Percentiles rank a stretch among this genome's conserved stretches.
Conservation (phyloP, 2,113 vertebrate genomes). For the Callopanchax toddi region DNA sequence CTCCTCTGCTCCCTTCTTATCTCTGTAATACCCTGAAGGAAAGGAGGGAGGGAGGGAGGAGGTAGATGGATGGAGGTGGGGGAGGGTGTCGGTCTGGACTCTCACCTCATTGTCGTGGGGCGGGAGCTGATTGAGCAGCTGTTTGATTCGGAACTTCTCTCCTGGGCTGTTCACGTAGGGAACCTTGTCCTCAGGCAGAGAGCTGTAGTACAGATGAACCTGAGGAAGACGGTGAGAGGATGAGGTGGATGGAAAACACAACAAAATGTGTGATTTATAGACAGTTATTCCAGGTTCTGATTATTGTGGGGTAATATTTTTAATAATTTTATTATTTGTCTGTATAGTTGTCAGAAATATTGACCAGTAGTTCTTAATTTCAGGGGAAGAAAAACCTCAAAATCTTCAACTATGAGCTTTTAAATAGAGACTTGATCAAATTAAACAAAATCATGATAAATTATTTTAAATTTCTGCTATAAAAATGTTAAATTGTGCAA, state of each 20-base stretch:
- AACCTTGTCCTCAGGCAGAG: conserved; percentile 96
- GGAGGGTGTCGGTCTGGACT: conserved; percentile 36
- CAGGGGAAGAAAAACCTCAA: no score
- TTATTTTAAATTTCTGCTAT: no score
- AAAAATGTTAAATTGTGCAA: no score
- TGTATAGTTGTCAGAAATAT: no score
- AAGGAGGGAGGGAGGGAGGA: background rate
- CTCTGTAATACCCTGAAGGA: conserved; percentile 42
- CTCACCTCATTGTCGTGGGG: conserved; percentile 99
- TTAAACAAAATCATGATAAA: no score
- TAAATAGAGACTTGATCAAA: no score
- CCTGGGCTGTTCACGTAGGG: conserved; percentile 98
- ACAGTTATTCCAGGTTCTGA: no score
- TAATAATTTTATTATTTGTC: no score
- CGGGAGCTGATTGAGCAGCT: conserved; percentile 96
- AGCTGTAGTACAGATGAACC: conserved; percentile 99
- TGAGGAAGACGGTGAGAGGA: conserved; percentile 53
- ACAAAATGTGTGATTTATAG: background rate
- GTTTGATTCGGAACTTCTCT: conserved; percentile 96
- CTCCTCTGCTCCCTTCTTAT: conserved; percentile 39
- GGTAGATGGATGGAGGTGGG: conserved; percentile 19
- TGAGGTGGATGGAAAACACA: background rate
- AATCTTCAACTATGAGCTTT: no score
- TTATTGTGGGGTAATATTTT: no score
- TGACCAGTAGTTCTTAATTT: no score